These are phyloP conservation scores for Koerneria pararmatus DNA, from an alignment of 2,888 invertebrate species.

Conservation along the genomic window DNA sequence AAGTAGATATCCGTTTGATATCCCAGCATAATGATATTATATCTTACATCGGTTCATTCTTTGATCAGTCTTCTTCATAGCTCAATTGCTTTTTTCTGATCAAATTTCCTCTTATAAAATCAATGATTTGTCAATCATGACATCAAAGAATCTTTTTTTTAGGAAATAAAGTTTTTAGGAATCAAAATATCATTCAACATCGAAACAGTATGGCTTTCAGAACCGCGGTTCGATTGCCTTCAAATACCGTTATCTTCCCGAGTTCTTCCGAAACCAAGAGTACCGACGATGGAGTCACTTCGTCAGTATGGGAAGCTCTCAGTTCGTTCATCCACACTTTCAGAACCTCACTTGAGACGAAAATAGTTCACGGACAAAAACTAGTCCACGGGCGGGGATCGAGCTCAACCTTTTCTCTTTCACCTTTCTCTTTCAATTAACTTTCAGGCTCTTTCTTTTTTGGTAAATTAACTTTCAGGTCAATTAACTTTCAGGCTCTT, in stretches of 20 bases:
- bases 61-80: too few relatives aligned
- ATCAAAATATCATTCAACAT: neutral
- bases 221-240: conserved; percentile 57
- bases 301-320: conserved; percentile 48
- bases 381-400: too few relatives aligned
- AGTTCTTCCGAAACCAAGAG: conserved; percentile 49
- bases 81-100: too few relatives aligned
- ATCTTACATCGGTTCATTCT: too few relatives aligned
- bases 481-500: neutral
- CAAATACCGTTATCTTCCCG: conserved; percentile 56
- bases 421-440: neutral
- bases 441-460: neutral
- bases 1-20: too few relatives aligned
- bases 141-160: too few relatives aligned
- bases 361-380: too few relatives aligned
- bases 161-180: too few relatives aligned
- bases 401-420: too few relatives aligned
- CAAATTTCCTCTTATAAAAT: too few relatives aligned
- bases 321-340: conserved; percentile 33
- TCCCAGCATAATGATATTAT: too few relatives aligned
- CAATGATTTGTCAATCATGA: too few relatives aligned
- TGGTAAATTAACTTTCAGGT: neutral
- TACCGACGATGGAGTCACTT: conserved; percentile 56
- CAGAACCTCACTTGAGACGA: neutral
- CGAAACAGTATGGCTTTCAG: conserved; percentile 22